Base-by-base conservation (phyloP, 2,888 invertebrate genomes). In the Encarsia formosa region DNA sequence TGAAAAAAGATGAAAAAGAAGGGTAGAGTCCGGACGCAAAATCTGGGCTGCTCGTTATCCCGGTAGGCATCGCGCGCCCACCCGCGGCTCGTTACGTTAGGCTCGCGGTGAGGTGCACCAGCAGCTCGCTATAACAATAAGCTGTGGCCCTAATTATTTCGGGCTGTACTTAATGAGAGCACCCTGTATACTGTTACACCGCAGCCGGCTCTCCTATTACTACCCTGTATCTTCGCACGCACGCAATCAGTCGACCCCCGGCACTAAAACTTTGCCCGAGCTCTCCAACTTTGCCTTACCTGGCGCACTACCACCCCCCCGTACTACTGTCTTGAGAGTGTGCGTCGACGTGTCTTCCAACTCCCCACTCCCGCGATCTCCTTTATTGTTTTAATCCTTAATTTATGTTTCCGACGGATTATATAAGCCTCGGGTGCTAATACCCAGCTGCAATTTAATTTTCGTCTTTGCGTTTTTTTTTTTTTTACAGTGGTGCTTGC, bases 31-130 rank as follows among this genome's bases (percentile, higher is more conserved):
- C 69, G 70, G 60, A 67, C 69, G 65, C 70, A 69, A 71, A 71
- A 71, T 70, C 70, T 67, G 65, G 64, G 65, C 60, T 66, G 65
- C 71, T 71, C 70, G 71, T 71, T 71, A 71, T 68, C 68, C 40
- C 53, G 65, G n/a, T n/a, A n/a, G n/a, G n/a, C n/a, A n/a, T n/a
- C 18, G 5, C 43, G 19, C 20, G 9, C 15, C 41, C 35, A 22
- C 18, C 43, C n/a, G 32, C 32, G 22, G 26, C 20, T 31, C n/a
- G 32, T 62, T 11, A 26, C 40, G 47, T 16, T 26, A 37, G 34
- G 34, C 41, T 13, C 26, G 26, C 39, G 35, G 35, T n/a, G n/a
- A n/a, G n/a, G n/a, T n/a, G n/a, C n/a, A n/a, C n/a, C n/a, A 34
- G 62, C 65, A 61, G 65, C 61, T n/a, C n/a, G n/a, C n/a, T n/a